Evolutionary conservation across 2,797 vertebrate genomes (phyloP).

Genomic region (Chlorospingus semifuscus): DNA sequence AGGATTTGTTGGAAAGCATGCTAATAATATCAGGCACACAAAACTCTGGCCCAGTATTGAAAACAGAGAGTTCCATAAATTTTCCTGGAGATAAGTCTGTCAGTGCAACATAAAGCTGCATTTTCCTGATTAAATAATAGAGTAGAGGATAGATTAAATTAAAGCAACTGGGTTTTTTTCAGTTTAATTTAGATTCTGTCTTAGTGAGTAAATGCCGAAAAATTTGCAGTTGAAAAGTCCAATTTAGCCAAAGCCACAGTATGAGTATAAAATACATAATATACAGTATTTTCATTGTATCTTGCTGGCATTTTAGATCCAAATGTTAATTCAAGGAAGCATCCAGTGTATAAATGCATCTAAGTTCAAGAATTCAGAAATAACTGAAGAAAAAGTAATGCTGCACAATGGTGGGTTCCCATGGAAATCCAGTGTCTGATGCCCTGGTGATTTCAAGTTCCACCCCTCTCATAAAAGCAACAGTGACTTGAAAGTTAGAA

Average conservation of each 20-base stretch:
- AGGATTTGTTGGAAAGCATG: neutral
- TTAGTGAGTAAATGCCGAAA: neutral
- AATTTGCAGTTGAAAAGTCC: neutral
- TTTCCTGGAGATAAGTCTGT: neutral
- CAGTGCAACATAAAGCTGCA: neutral
- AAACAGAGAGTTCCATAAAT: neutral
- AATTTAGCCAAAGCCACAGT: neutral
- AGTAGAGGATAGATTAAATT: neutral
- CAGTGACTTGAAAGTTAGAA: neutral
- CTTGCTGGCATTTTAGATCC: neutral
- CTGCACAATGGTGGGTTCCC: neutral
- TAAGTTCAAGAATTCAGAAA: neutral
- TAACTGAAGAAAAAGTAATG: neutral
- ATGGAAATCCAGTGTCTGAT: neutral
- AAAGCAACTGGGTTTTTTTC: neutral
- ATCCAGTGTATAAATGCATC: neutral
- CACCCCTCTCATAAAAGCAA: neutral
- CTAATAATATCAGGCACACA: neutral
- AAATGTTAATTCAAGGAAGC: neutral
- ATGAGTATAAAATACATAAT: neutral
- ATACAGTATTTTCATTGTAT: neutral
- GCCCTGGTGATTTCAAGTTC: neutral
- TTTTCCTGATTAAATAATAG: slow-evolving; percentile 10
- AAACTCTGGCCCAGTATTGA: neutral
- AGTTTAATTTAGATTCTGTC: slow-evolving; percentile 23